Evolutionary conservation across 1,140 invertebrate genomes (phyloP).

Genomic region (Magallana angulata): DNA sequence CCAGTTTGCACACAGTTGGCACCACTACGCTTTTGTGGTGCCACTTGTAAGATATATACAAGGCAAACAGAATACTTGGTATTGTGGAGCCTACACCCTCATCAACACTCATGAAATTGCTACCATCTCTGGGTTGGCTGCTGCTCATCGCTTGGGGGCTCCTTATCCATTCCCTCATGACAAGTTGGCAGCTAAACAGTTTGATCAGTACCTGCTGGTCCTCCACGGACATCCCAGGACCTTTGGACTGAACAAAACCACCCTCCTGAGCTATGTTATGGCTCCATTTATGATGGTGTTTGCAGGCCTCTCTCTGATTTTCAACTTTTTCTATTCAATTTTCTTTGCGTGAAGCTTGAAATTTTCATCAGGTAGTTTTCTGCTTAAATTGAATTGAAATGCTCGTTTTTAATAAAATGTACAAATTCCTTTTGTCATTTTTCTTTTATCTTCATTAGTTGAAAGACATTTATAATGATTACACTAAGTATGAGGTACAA

Average conservation of each 20-base stretch:
- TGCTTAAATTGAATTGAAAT: too few relatives aligned
- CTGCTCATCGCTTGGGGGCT: constrained; percentile 68
- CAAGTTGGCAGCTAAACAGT: constrained; percentile 69
- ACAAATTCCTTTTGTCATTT: too few relatives aligned
- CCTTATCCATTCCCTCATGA: constrained; percentile 72
- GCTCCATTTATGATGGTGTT: constrained; percentile 64
- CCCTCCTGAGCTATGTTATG: constrained; percentile 53
- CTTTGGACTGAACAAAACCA: constrained; percentile 58
- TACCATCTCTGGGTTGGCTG: constrained; percentile 71
- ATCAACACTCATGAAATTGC: constrained; percentile 74
- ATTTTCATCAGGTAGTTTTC: too few relatives aligned
- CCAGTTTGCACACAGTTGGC: constrained; percentile 73
- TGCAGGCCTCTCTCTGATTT: constrained; percentile 60
- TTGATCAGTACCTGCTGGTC: constrained; percentile 70
- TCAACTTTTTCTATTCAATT: not conserved
- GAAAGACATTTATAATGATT: too few relatives aligned
- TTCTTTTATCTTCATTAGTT: too few relatives aligned
- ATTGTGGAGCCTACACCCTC: constrained; percentile 71
- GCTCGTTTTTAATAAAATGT: too few relatives aligned
- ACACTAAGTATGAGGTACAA: too few relatives aligned
- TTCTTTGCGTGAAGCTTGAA: not conserved
- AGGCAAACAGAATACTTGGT: constrained; percentile 68
- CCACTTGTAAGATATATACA: constrained; percentile 72
- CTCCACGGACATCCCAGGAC: constrained; percentile 66
- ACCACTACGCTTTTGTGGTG: constrained; percentile 73